These are phyloP conservation scores for Amyelois transitella DNA, from an alignment of 1,140 invertebrate genomes.

Conservation along the genomic window DNA sequence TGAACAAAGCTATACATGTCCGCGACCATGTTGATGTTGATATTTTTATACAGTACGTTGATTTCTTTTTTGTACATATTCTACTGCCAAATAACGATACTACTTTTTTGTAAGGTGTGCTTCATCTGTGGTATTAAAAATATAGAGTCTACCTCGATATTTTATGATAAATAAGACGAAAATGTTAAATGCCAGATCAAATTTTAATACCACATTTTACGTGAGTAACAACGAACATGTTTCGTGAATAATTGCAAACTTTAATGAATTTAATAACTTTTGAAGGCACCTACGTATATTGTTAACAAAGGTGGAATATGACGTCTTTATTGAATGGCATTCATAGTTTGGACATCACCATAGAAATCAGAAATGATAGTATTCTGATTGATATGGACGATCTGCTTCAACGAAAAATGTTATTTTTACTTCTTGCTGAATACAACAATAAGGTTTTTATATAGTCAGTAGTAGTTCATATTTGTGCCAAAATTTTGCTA, in stretches of 20 bases:
- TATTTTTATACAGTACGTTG: constrained; percentile 11
- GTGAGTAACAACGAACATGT: constrained; percentile 23
- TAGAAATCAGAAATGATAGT: no score
- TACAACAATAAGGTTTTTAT: neutral
- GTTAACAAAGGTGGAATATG: no score
- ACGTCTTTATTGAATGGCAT: no score
- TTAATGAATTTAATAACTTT: neutral
- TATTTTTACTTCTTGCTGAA: neutral
- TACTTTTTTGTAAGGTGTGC: neutral
- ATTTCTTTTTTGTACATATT: constrained; percentile 10
- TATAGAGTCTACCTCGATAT: neutral
- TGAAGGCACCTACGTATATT: neutral
- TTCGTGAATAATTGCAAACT: constrained; percentile 11
- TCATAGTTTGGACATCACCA: neutral
- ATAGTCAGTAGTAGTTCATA: no score
- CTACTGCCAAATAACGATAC: constrained; percentile 8
- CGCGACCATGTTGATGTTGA: constrained; percentile 16
- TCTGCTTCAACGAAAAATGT: neutral
- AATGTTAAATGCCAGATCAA: neutral
- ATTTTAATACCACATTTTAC: neutral
- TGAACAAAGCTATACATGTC: constrained; percentile 11
- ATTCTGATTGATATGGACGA: no score
- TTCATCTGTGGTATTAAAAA: neutral
- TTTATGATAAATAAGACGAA: neutral
- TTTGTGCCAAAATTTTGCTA: no score